Percentiles rank a stretch among this genome's conserved stretches.
Conservation (phyloP, 1,140 invertebrate species). For the Heterodera schachtii region DNA sequence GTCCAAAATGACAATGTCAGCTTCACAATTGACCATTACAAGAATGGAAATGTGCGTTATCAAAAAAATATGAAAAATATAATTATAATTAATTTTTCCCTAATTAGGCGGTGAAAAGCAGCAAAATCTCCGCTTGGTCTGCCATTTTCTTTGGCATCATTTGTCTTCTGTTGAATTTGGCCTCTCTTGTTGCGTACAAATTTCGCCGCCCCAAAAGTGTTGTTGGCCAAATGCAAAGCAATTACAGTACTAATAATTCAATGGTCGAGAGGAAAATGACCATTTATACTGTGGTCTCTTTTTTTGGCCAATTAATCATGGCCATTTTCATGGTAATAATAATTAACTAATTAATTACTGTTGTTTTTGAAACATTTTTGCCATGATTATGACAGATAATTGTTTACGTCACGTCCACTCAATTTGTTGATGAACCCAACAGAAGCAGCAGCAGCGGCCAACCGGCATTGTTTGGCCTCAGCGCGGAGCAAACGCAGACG, state of each 20-base stretch:
- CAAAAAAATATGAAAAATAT: too few species aligned
- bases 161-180: neutral
- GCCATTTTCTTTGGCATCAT: too few species aligned
- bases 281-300: neutral
- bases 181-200: neutral
- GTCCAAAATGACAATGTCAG: neutral
- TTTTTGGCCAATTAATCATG: neutral
- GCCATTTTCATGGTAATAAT: neutral
- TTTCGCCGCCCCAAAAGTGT: too few species aligned
- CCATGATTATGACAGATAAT: too few species aligned
- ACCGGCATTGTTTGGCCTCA: neutral
- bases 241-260: neutral
- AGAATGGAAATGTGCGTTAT: neutral
- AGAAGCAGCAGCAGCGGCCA: too few species aligned
- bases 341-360: too few species aligned
- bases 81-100: too few species aligned
- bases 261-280: neutral
- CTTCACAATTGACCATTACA: neutral
- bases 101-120: too few species aligned
- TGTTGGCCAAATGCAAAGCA: neutral
- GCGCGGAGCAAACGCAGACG: neutral
- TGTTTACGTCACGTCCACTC: too few species aligned
- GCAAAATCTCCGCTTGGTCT: too few species aligned
- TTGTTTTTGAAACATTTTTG: too few species aligned
- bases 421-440: neutral